Conservation (phyloP, 2,888 invertebrate genomes). For the Euclidia mi region DNA sequence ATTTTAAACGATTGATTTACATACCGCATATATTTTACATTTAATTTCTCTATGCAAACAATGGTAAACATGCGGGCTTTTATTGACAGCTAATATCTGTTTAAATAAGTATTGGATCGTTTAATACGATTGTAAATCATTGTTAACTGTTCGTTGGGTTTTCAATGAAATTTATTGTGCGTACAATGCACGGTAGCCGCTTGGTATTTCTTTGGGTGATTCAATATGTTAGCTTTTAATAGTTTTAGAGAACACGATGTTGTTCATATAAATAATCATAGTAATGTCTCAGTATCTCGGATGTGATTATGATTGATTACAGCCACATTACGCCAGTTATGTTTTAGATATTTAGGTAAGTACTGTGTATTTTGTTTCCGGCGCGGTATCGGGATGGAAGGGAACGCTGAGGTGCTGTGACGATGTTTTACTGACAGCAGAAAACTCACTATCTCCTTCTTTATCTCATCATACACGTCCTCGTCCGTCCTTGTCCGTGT, state of each 20-base stretch:
- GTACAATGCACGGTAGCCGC: slow-evolving; percentile 70
- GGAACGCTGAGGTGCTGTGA: no score
- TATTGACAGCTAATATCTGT: slow-evolving; percentile 80
- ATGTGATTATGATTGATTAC: no score
- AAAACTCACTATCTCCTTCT: no score
- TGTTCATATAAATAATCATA: not conserved
- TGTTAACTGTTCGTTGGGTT: slow-evolving; percentile 73
- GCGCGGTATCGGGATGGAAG: no score
- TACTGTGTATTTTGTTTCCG: no score
- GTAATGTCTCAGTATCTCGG: no score
- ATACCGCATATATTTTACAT: slow-evolving; percentile 46
- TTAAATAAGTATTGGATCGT: slow-evolving; percentile 76
- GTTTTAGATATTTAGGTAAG: no score
- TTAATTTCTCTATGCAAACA: slow-evolving; percentile 53
- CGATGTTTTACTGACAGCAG: no score
- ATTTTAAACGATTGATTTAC: slow-evolving; percentile 52
- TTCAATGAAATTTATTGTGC: slow-evolving; percentile 79
- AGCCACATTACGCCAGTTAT: no score
- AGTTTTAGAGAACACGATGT: slow-evolving; percentile 49
- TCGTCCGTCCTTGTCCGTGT: no score
- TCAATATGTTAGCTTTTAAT: slow-evolving; percentile 41
- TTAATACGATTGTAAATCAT: slow-evolving; percentile 77
- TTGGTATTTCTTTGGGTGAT: slow-evolving; percentile 58
- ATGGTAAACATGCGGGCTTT: slow-evolving; percentile 74
- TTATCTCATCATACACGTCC: no score